Evolutionary conservation across 2,797 vertebrate genomes (phyloP).

Genomic region (Enteromius afrohamiltoni): DNA sequence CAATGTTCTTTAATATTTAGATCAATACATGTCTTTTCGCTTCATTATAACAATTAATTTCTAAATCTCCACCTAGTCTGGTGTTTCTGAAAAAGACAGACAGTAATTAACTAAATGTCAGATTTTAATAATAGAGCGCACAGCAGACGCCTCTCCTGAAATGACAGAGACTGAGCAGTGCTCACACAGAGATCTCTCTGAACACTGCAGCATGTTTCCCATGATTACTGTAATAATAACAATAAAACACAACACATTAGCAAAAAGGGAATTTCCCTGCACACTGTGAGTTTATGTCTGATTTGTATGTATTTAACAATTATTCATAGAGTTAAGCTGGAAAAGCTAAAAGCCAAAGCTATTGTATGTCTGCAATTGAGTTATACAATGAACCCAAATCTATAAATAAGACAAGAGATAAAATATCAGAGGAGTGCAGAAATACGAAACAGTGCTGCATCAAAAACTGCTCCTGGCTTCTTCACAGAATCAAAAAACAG

Average conservation of each 20-base stretch:
- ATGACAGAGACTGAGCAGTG: not conserved
- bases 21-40: not conserved
- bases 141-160: not conserved
- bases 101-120: slow-evolving; percentile 29
- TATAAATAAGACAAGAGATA: slow-evolving; percentile 5
- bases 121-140: slow-evolving; percentile 24
- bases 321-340: not conserved
- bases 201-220: slow-evolving; percentile 29
- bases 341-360: not conserved
- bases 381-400: not conserved
- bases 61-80: slow-evolving; percentile 28
- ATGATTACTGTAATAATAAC: slow-evolving; percentile 34
- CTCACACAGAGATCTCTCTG: not conserved
- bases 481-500: not conserved
- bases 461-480: not conserved
- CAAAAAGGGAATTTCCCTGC: slow-evolving; percentile 25
- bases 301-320: not conserved
- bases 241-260: slow-evolving; percentile 34
- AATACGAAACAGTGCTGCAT: not conserved
- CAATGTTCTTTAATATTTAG: not conserved
- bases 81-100: slow-evolving; percentile 14
- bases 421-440: not conserved
- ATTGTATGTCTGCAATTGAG: not conserved
- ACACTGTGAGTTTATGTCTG: slow-evolving; percentile 13
- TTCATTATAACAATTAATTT: slow-evolving; percentile 9